Conservation (phyloP, 2,113 vertebrate genomes). For the Mormyrus lacerda region DNA sequence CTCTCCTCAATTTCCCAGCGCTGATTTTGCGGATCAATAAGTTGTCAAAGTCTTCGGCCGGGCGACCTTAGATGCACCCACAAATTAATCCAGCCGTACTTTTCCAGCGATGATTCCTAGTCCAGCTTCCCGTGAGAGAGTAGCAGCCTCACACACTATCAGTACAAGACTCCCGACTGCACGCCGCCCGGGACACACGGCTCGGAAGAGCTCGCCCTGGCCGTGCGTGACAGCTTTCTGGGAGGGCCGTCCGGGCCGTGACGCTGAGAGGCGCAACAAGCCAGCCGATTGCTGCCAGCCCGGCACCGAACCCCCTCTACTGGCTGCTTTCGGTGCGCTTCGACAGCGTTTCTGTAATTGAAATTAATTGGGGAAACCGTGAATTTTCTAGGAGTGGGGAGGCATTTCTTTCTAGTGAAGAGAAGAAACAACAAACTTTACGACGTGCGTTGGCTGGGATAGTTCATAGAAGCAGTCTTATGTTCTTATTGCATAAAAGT, state of each 20-base stretch:
- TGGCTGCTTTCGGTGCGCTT: conserved; percentile 14
- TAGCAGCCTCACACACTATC: neutral
- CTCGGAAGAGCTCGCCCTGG: neutral
- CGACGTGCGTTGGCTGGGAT: neutral
- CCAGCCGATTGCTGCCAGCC: conserved; percentile 52
- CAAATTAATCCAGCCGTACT: neutral
- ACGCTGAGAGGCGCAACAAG: neutral
- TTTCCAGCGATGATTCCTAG: neutral
- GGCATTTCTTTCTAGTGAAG: neutral
- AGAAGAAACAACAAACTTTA: neutral
- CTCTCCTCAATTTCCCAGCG: neutral
- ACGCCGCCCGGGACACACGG: neutral
- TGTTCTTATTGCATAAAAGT: neutral
- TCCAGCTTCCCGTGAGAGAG: neutral
- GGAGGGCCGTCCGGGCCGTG: conserved; percentile 31
- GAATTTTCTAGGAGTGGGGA: neutral
- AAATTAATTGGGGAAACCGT: neutral
- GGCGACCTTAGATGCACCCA: neutral
- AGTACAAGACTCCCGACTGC: neutral
- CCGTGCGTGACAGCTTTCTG: conserved; percentile 38
- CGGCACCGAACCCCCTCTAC: conserved; percentile 23
- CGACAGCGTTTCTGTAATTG: no score
- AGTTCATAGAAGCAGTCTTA: neutral
- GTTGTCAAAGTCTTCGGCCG: neutral
- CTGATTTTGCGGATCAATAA: neutral